Conservation (phyloP, 2,888 invertebrate genomes). For the Apamea monoglypha region DNA sequence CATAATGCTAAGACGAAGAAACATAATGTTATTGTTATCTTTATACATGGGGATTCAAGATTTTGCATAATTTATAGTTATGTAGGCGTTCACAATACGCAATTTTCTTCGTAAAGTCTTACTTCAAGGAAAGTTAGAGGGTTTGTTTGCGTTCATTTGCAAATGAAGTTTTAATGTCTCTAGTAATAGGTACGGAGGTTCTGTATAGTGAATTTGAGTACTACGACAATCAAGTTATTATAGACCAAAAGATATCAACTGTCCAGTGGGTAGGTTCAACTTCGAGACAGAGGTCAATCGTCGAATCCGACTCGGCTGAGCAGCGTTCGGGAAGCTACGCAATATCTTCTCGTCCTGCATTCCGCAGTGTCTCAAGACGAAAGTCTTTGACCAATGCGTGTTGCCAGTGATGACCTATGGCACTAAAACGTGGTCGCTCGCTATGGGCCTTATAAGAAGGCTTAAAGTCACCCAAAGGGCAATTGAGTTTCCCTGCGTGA, state of each 20-base stretch:
- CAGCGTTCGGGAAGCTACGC: too few relatives aligned
- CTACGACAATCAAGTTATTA: not conserved
- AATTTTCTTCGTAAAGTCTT: not conserved
- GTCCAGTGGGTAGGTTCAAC: too few relatives aligned
- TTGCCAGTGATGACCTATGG: too few relatives aligned
- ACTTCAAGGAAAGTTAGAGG: not conserved
- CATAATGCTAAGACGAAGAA: conserved; percentile 43
- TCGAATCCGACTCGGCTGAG: too few relatives aligned
- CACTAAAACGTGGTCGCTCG: too few relatives aligned
- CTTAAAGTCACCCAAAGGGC: too few relatives aligned
- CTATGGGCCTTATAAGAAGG: too few relatives aligned
- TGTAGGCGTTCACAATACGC: conserved; percentile 13
- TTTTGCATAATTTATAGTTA: conserved; percentile 35
- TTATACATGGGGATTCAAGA: conserved; percentile 29
- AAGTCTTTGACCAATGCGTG: too few relatives aligned
- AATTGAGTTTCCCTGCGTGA: too few relatives aligned
- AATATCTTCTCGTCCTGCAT: too few relatives aligned
- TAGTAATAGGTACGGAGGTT: not conserved
- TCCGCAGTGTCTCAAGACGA: too few relatives aligned
- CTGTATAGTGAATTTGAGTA: not conserved
- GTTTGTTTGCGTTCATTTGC: conserved; percentile 5
- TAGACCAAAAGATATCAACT: not conserved
- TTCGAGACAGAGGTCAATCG: too few relatives aligned
- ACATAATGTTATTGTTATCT: conserved; percentile 39
- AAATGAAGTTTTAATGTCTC: not conserved